Conservation (phyloP, 1,140 invertebrate species). For the Cylas formicarius region DNA sequence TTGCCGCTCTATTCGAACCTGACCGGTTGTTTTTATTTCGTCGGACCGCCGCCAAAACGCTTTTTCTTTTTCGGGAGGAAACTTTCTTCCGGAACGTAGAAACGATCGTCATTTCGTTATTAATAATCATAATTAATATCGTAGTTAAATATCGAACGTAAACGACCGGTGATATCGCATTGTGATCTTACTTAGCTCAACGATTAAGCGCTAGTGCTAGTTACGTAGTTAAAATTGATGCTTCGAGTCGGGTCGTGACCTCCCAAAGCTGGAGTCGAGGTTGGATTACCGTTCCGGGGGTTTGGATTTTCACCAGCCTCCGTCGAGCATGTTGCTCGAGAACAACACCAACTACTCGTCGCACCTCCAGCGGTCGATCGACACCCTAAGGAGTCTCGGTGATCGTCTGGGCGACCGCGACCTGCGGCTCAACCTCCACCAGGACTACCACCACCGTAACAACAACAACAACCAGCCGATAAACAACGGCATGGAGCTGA, state of each 20-base stretch:
- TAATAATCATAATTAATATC: too few species aligned
- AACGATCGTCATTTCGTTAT: too few species aligned
- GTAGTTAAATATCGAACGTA: too few species aligned
- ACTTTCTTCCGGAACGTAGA: too few species aligned
- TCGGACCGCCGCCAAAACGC: slow-evolving; percentile 1
- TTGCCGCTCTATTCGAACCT: too few species aligned
- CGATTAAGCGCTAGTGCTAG: too few species aligned
- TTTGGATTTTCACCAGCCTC: slow-evolving; percentile 39
- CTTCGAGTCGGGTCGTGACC: neutral
- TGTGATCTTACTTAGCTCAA: too few species aligned
- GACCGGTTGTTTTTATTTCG: slow-evolving; percentile 13
- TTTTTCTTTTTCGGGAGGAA: neutral
- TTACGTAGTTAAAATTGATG: slow-evolving; percentile 9
- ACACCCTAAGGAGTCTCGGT: slow-evolving; percentile 51
- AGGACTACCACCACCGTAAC: slow-evolving; percentile 23
- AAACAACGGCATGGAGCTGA: slow-evolving; percentile 32
- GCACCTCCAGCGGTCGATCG: slow-evolving; percentile 60
- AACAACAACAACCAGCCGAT: slow-evolving; percentile 26
- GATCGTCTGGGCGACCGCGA: slow-evolving; percentile 37
- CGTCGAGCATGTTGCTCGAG: slow-evolving; percentile 37
- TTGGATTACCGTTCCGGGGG: slow-evolving; percentile 38
- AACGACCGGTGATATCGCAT: too few species aligned
- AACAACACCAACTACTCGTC: slow-evolving; percentile 48
- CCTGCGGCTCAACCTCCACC: slow-evolving; percentile 35
- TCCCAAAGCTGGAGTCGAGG: slow-evolving; percentile 36